A percentile compares a stretch with the other conserved stretches of the same genome.
Conservation (phyloP, 1,140 invertebrate genomes). For the Chironomus tepperi region DNA sequence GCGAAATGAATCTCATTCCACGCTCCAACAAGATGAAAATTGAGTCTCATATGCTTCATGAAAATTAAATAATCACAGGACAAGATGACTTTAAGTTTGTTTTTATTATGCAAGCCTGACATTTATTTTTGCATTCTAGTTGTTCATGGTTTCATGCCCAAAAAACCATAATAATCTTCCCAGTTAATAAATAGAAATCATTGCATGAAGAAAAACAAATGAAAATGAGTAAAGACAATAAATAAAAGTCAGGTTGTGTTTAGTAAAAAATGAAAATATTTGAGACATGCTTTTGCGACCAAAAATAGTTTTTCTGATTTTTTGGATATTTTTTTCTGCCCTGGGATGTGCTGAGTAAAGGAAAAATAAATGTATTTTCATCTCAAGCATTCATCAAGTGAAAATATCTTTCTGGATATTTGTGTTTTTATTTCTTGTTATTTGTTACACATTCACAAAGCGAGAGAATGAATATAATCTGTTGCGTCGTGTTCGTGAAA, state of each 20-base stretch:
- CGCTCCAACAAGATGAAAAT: not conserved
- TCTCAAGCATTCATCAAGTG: not conserved
- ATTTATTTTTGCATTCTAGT: not conserved
- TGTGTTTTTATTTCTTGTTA: not conserved
- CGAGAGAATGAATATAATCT: no score
- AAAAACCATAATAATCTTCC: not conserved
- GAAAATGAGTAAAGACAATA: not conserved
- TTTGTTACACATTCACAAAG: not conserved
- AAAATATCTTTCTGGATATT: constrained; percentile 1
- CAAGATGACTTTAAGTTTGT: not conserved
- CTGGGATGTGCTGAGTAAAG: not conserved
- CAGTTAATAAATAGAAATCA: no score
- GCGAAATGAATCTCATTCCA: constrained; percentile 5
- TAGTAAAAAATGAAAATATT: not conserved
- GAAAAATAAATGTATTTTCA: constrained; percentile 6
- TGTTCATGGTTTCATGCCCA: not conserved
- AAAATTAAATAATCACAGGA: not conserved
- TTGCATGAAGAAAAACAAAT: no score
- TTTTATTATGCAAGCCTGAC: not conserved
- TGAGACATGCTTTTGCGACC: not conserved
- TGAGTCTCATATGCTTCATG: not conserved
- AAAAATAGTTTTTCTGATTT: constrained; percentile 11
- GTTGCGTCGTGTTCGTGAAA: no score
- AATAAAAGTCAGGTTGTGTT: not conserved
- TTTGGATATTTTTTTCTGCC: not conserved